Percentiles rank a stretch among this genome's conserved stretches.
Evolutionary conservation across 2,113 vertebrate genomes (phyloP).

Genomic region (Pelecanus crispus): DNA sequence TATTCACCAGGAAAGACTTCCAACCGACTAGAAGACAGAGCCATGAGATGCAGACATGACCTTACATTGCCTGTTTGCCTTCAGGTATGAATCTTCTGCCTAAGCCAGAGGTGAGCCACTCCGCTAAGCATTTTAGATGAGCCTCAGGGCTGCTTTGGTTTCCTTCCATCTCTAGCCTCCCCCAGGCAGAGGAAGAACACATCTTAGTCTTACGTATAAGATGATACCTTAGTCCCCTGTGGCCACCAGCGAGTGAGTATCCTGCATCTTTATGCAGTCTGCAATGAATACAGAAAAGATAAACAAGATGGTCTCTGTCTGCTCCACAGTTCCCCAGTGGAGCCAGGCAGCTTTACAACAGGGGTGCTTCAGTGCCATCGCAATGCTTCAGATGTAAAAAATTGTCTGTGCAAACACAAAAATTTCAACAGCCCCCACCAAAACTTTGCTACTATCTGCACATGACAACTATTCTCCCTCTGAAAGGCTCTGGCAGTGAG

Average conservation of each 20-base stretch:
- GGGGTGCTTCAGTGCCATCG: neutral
- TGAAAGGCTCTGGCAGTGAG: neutral
- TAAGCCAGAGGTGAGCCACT: neutral
- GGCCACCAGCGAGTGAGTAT: neutral
- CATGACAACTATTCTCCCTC: neutral
- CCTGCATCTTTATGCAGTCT: neutral
- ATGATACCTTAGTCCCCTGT: neutral
- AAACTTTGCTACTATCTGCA: neutral
- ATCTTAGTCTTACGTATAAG: neutral
- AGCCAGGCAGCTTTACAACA: neutral
- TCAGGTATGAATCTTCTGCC: neutral
- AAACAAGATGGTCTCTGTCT: neutral
- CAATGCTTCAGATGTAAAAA: neutral
- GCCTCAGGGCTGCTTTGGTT: neutral
- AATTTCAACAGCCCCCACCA: neutral
- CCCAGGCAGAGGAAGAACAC: neutral
- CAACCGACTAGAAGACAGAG: neutral
- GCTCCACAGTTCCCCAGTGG: neutral
- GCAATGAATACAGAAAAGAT: neutral
- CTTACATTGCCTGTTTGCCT: neutral
- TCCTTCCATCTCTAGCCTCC: neutral
- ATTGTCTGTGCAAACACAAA: fast-evolving
- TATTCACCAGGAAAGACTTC: neutral
- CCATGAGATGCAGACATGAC: neutral
- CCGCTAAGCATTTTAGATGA: neutral